These are phyloP conservation scores for Cetoscarus ocellatus DNA, from an alignment of 2,797 vertebrate genomes.

Conservation along the genomic window DNA sequence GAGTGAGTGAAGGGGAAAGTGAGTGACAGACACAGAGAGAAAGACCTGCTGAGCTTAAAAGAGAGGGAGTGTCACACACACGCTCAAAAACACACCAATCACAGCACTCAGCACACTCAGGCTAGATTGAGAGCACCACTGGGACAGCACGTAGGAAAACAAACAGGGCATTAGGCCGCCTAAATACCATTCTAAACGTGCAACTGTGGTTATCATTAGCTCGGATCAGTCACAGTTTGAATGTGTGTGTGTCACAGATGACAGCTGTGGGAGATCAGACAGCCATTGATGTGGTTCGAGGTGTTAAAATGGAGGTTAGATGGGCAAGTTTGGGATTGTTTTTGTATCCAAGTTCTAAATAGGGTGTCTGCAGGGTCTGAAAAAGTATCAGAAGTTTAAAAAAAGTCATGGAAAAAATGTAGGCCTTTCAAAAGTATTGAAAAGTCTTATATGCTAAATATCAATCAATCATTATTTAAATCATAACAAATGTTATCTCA, in stretches of 20 bases:
- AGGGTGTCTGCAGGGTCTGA: too few relatives aligned
- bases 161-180: constrained; percentile 76
- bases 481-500: too few relatives aligned
- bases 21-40: constrained; percentile 51
- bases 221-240: constrained; percentile 41
- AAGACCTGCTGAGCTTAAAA: constrained; percentile 52
- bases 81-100: constrained; percentile 67
- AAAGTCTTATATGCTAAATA: too few relatives aligned
- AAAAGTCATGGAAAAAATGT: too few relatives aligned
- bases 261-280: constrained; percentile 52
- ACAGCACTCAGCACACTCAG: constrained; percentile 68
- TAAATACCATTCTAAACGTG: constrained; percentile 64
- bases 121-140: constrained; percentile 56
- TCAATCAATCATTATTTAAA: too few relatives aligned
- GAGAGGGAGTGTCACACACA: constrained; percentile 66
- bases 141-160: constrained; percentile 70
- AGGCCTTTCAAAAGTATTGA: too few relatives aligned
- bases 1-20: constrained; percentile 66
- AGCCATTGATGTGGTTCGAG: constrained; percentile 26
- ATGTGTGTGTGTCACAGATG: constrained; percentile 47
- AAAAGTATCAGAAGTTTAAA: too few relatives aligned
- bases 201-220: constrained; percentile 62
- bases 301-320: constrained; percentile 23
- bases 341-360: too few relatives aligned
- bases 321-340: not conserved